A percentile compares a stretch with the other conserved stretches of the same genome.
Evolutionary conservation across 1,140 invertebrate species (phyloP).

Genomic region (Laupala kohalensis): DNA sequence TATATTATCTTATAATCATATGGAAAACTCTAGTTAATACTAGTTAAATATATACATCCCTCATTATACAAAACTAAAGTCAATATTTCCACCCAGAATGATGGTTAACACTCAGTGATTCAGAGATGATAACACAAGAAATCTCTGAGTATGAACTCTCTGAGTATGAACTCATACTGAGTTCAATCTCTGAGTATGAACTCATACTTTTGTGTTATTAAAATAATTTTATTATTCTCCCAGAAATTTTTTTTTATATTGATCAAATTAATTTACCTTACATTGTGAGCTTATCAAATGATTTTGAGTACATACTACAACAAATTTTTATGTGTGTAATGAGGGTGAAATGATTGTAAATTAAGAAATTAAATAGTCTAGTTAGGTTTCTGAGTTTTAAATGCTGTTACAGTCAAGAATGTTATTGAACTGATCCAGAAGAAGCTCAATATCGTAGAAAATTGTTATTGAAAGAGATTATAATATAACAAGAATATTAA

Average conservation of each 20-base stretch:
- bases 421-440: neutral
- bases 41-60: too few relatives aligned
- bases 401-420: neutral
- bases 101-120: too few relatives aligned
- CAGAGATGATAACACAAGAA: too few relatives aligned
- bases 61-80: too few relatives aligned
- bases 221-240: neutral
- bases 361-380: neutral
- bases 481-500: neutral
- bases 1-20: too few relatives aligned
- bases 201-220: too few relatives aligned
- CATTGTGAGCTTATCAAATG: neutral
- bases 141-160: too few relatives aligned
- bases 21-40: too few relatives aligned
- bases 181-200: too few relatives aligned
- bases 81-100: too few relatives aligned
- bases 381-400: neutral
- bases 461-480: neutral
- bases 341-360: neutral
- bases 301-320: neutral
- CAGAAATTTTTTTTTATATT: neutral
- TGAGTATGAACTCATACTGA: too few relatives aligned
- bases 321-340: neutral
- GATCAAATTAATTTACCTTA: neutral
- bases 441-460: neutral